Conservation (phyloP, 2,113 vertebrate genomes). For the Cygnus buccinator region DNA sequence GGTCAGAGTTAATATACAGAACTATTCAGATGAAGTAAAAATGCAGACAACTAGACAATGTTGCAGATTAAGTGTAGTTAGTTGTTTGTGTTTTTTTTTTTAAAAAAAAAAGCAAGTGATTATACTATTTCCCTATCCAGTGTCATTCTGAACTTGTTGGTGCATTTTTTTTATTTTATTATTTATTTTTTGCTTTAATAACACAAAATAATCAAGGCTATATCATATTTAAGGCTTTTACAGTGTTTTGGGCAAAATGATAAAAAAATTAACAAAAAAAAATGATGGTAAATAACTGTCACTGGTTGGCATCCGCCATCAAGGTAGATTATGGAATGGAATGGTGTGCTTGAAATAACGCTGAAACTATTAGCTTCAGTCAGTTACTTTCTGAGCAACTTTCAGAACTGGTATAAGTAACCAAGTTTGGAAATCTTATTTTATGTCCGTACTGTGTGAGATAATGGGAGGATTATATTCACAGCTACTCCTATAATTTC, state of each 20-base stretch:
- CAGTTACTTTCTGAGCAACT: neutral
- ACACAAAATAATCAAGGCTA: neutral
- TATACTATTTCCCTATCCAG: neutral
- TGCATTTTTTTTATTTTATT: neutral
- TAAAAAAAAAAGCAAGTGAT: fast-evolving
- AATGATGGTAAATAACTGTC: neutral
- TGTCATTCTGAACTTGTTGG: neutral
- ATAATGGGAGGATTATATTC: neutral
- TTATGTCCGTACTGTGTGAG: neutral
- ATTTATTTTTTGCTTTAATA: neutral
- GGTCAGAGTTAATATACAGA: neutral
- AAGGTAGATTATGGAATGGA: neutral
- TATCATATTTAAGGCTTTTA: neutral
- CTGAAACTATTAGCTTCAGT: neutral
- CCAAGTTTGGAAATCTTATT: neutral
- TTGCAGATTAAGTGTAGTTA: neutral
- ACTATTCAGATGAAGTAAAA: neutral
- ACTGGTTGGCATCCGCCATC: neutral
- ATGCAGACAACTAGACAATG: neutral
- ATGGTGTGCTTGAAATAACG: neutral
- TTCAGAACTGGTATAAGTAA: neutral
- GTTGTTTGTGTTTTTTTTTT: neutral
- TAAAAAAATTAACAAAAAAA: neutral
- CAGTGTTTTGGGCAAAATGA: neutral
- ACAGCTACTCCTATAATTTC: neutral